These are phyloP conservation scores for Megalurothrips usitatus DNA, from an alignment of 2,888 invertebrate species.

Conservation along the genomic window DNA sequence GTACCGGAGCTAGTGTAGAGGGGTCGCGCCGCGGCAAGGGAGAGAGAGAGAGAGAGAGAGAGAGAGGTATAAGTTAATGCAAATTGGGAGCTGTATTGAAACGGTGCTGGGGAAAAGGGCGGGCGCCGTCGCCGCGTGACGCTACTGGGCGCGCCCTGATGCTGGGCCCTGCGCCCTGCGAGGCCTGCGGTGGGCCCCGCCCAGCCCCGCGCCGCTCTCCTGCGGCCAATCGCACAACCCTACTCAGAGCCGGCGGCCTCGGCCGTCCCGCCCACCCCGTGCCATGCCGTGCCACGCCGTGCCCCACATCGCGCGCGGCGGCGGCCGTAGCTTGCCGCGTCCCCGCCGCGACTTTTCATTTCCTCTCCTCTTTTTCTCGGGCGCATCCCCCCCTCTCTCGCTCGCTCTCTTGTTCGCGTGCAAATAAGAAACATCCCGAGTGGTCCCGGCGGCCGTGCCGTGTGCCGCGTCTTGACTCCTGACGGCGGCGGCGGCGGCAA, in stretches of 20 bases:
- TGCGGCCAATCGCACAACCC: constrained; percentile 9
- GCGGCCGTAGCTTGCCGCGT: background rate
- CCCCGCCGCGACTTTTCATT: background rate
- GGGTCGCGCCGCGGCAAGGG: too few relatives aligned
- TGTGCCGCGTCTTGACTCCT: background rate
- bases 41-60: too few relatives aligned
- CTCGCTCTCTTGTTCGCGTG: constrained; percentile 21
- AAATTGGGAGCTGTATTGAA: constrained; percentile 2
- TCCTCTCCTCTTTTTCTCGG: background rate
- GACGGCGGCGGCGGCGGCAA: too few relatives aligned
- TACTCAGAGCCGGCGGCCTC: too few relatives aligned
- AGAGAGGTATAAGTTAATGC: background rate
- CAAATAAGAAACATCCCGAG: constrained; percentile 13
- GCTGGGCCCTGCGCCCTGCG: background rate
- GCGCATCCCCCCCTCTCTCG: background rate
- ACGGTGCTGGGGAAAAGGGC: background rate
- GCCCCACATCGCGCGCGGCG: background rate
- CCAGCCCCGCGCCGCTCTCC: background rate
- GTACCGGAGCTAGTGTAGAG: background rate
- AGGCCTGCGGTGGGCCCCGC: background rate
- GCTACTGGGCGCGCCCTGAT: too few relatives aligned
- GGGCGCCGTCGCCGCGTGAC: too few relatives aligned
- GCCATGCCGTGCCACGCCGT: background rate
- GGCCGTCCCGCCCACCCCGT: too few relatives aligned
- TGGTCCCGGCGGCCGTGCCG: background rate